Percentiles rank a stretch among this genome's conserved stretches.
Evolutionary conservation across 2,113 vertebrate species (phyloP).

Genomic region (Cacatua alba): DNA sequence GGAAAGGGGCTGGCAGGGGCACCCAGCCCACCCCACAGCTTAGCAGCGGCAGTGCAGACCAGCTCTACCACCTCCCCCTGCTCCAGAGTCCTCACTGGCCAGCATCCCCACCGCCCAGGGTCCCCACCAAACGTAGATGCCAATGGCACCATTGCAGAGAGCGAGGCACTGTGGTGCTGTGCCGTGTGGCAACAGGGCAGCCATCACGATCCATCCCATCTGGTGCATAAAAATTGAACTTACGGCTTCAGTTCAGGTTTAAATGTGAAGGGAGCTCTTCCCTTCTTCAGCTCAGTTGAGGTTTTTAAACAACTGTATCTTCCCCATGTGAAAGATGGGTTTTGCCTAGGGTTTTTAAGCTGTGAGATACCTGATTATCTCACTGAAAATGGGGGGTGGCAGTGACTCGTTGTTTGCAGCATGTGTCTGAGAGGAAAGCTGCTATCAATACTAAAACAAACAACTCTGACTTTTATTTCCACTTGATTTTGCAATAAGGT

Average conservation of each 20-base stretch:
- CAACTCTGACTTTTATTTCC: neutral
- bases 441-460: neutral
- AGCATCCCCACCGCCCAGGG: too few species aligned
- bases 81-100: too few species aligned
- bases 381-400: neutral
- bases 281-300: neutral
- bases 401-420: neutral
- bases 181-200: neutral
- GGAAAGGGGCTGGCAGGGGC: neutral
- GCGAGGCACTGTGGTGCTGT: neutral
- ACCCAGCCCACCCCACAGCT: neutral
- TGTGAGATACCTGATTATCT: neutral
- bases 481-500: neutral
- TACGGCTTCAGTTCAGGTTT: neutral
- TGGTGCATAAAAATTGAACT: neutral
- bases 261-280: neutral
- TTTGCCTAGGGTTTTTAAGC: neutral
- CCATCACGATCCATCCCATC: neutral
- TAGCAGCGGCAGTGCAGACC: rapidly evolving
- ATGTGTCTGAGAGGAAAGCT: neutral
- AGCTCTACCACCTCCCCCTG: neutral
- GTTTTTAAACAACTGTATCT: neutral
- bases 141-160: rapidly evolving
- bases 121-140: rapidly evolving
- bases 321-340: neutral